Conservation (phyloP, 2,888 invertebrate species). For the Chalcosyrphus nemorum region DNA sequence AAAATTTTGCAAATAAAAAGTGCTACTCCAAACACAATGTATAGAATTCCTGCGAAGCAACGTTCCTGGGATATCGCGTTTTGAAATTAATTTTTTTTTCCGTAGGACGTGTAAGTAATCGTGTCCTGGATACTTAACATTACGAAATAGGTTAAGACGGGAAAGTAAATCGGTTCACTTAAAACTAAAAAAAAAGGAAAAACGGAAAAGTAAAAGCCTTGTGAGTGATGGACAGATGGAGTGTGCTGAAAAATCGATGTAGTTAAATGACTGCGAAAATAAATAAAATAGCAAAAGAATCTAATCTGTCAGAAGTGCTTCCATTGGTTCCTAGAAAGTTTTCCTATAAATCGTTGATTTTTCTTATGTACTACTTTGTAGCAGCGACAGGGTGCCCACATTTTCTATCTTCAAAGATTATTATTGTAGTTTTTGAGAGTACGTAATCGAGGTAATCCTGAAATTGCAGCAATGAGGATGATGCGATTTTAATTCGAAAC, state of each 20-base stretch:
- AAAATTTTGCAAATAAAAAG: not conserved
- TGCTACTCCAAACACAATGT: conserved; percentile 16
- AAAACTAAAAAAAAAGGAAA: conserved; percentile 20
- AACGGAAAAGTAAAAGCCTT: not conserved
- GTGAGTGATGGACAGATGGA: conserved; percentile 44
- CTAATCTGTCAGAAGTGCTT: conserved; percentile 38
- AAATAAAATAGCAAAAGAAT: conserved; percentile 37
- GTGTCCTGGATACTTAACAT: conserved; percentile 21
- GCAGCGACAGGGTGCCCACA: conserved; percentile 7
- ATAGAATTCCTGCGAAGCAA: conserved; percentile 17
- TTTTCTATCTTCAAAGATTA: not conserved
- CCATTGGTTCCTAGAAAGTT: not conserved
- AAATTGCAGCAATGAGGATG: conserved; percentile 22
- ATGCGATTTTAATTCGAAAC: conserved; percentile 40
- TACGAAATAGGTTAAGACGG: conserved; percentile 16
- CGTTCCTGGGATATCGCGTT: conserved; percentile 29
- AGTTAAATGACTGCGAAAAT: conserved; percentile 60
- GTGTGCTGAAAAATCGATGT: conserved; percentile 70
- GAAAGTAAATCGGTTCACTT: not conserved
- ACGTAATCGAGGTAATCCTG: conserved; percentile 12
- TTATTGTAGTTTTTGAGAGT: not conserved
- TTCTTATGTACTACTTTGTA: not conserved
- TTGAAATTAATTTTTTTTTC: conserved; percentile 44
- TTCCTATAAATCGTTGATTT: not conserved
- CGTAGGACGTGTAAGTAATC: conserved; percentile 64